Conservation (phyloP, 2,113 vertebrate species). For the Tonatia bakeri region DNA sequence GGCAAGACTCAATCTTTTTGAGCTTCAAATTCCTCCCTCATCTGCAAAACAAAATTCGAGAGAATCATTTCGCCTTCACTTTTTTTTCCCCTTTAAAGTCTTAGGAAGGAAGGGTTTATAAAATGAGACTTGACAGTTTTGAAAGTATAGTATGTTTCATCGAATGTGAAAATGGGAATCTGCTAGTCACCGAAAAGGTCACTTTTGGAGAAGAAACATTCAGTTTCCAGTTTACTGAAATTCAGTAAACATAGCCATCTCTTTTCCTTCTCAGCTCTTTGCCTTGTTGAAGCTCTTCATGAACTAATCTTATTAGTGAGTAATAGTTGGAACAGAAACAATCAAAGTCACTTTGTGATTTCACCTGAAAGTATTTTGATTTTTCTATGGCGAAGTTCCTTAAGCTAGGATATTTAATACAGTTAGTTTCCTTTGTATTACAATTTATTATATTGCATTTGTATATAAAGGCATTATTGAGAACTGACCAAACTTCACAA, state of each 20-base stretch:
- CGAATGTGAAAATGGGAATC: background rate
- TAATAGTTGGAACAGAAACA: background rate
- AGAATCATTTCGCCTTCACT: background rate
- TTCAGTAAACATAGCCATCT: background rate
- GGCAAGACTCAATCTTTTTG: background rate
- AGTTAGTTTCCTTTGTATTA: background rate
- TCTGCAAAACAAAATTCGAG: background rate
- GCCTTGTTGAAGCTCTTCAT: background rate
- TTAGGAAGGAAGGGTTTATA: background rate
- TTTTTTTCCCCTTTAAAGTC: background rate
- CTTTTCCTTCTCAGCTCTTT: background rate
- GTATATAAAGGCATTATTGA: background rate
- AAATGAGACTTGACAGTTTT: background rate
- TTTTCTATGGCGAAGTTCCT: background rate
- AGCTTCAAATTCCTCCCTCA: background rate
- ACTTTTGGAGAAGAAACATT: conserved; percentile 9
- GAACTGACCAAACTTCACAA: background rate
- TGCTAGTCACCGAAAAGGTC: background rate
- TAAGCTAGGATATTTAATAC: background rate
- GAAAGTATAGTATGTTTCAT: background rate
- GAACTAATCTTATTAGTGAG: background rate
- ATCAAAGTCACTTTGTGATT: background rate
- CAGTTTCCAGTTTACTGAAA: background rate
- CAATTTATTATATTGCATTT: background rate
- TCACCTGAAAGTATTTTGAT: conserved; percentile 1